Evolutionary conservation across 2,113 vertebrate genomes (phyloP).

Genomic region (Phaethornis superciliosus): DNA sequence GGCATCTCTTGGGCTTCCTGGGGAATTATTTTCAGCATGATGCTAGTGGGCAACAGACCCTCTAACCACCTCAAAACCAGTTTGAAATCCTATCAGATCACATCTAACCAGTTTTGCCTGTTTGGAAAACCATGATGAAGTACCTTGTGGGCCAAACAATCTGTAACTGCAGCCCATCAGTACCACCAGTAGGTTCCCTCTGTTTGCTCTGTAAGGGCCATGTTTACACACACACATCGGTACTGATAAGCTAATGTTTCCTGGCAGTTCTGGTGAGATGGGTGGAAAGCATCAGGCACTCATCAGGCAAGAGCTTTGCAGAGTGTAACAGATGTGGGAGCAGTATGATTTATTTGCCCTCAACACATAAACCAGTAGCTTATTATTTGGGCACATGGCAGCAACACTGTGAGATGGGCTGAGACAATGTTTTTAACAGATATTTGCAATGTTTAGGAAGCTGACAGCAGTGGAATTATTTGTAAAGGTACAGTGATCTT

Average conservation of each 20-base stretch:
- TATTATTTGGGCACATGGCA: not conserved
- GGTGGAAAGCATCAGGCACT: not conserved
- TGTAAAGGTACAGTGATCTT: not conserved
- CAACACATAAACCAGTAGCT: not conserved
- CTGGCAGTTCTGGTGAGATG: not conserved
- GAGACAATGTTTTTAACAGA: not conserved
- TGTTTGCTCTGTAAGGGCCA: not conserved
- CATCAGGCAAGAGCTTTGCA: not conserved
- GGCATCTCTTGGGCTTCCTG: not conserved
- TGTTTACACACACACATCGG: not conserved
- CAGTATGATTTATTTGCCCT: not conserved
- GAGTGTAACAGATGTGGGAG: not conserved
- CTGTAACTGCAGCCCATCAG: not conserved
- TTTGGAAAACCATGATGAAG: not conserved
- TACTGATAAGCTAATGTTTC: not conserved
- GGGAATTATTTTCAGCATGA: not conserved
- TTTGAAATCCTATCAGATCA: not conserved
- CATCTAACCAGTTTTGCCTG: not conserved
- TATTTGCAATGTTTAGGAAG: rapidly evolving
- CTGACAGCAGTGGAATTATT: not conserved
- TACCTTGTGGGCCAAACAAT: not conserved
- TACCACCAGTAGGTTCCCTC: not conserved
- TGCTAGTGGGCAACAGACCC: not conserved
- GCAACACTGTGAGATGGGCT: not conserved
- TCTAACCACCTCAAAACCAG: not conserved